phyloP scores from a whole-genome alignment of 2,113 vertebrate species.

The Chaetodon auriga region DNA sequence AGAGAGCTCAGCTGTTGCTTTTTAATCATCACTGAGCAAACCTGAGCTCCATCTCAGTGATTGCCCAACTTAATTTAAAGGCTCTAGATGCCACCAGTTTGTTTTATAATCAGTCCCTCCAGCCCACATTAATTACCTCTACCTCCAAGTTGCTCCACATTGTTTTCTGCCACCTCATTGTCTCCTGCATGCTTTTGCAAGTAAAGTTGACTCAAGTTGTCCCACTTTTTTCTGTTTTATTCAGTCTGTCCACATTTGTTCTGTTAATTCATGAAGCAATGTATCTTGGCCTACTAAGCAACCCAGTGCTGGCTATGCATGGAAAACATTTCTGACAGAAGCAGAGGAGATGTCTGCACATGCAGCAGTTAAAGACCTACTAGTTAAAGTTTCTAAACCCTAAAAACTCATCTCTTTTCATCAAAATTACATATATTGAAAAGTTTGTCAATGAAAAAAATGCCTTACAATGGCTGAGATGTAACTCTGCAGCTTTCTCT shows the following conservation, averaged over 20 bases:
- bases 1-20: slow-evolving; percentile 57
- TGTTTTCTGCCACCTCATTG: not conserved
- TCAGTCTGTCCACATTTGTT: slow-evolving; percentile 5
- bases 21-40: slow-evolving; percentile 54
- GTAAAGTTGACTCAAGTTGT: not conserved
- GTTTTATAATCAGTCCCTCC: slow-evolving; percentile 32
- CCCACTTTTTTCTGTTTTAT: not conserved
- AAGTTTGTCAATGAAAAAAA: too few relatives aligned
- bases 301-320: not conserved
- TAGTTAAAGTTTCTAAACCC: too few relatives aligned
- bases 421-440: too few relatives aligned
- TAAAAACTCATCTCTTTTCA: too few relatives aligned
- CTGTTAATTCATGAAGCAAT: not conserved
- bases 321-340: not conserved
- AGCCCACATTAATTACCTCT: slow-evolving; percentile 47
- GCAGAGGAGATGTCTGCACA: not conserved
- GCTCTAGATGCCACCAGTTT: slow-evolving; percentile 36
- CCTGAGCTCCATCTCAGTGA: slow-evolving; percentile 49
- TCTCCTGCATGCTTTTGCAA: not conserved
- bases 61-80: slow-evolving; percentile 42
- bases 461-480: too few relatives aligned
- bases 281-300: not conserved
- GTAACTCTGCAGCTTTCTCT: too few relatives aligned
- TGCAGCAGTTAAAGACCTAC: not conserved
- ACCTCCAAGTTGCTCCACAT: not conserved